Evolutionary conservation across 2,888 invertebrate genomes (phyloP).

Genomic region (Mythimna impura): DNA sequence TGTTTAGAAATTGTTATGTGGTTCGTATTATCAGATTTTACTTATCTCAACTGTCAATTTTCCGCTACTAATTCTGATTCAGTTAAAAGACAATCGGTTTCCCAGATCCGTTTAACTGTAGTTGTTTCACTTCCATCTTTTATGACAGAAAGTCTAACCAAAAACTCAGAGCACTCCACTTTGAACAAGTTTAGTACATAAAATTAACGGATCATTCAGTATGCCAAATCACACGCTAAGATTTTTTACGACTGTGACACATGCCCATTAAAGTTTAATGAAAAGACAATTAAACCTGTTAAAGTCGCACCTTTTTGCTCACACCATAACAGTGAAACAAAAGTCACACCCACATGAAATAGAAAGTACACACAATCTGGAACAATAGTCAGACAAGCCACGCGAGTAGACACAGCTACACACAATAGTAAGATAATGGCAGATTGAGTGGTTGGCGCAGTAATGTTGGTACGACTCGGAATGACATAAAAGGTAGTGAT

Average conservation of each 20-base stretch:
- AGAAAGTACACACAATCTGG: conserved; percentile 62
- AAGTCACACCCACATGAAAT: conserved; percentile 60
- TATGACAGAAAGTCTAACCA: background rate
- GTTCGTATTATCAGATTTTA: conserved; percentile 14
- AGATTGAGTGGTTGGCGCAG: conserved; percentile 18
- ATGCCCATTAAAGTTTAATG: conserved; percentile 32
- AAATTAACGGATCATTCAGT: conserved; percentile 30
- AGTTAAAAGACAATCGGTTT: background rate
- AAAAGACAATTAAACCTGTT: conserved; percentile 47
- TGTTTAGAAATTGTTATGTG: conserved; percentile 16
- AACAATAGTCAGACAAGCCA: conserved; percentile 77
- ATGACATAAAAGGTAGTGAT: conserved; percentile 6
- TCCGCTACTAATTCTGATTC: background rate
- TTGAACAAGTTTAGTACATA: background rate
- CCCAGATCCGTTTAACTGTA: background rate
- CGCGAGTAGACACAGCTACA: conserved; percentile 53
- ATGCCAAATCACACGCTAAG: conserved; percentile 25
- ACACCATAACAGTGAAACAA: conserved; percentile 41
- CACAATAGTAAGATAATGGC: conserved; percentile 30
- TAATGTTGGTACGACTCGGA: background rate
- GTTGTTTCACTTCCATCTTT: background rate
- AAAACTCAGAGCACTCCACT: background rate
- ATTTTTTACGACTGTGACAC: conserved; percentile 32
- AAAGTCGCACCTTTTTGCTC: conserved; percentile 47
- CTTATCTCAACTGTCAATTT: background rate